phyloP scores from a whole-genome alignment of 2,797 vertebrate species.

The Catharus ustulatus region DNA sequence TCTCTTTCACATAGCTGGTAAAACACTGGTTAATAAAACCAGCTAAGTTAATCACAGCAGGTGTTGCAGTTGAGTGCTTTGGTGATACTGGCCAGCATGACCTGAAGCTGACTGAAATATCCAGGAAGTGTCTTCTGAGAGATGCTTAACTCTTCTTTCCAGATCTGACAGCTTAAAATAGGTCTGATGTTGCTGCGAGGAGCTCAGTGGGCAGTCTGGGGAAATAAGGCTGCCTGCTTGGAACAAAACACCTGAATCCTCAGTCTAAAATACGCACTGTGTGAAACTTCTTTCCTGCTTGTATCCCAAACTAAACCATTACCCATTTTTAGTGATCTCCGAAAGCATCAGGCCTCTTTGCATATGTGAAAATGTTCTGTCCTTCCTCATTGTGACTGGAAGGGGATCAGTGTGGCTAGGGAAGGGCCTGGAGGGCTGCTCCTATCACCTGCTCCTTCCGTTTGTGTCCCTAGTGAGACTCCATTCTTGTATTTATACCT shows the following conservation, averaged over 20 bases:
- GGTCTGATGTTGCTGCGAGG: not conserved
- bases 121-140: not conserved
- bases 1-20: not conserved
- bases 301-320: not conserved
- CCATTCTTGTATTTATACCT: not conserved
- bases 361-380: not conserved
- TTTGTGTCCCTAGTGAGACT: not conserved
- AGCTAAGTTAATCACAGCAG: not conserved
- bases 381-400: not conserved
- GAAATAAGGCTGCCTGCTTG: not conserved
- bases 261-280: not conserved
- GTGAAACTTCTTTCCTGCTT: not conserved
- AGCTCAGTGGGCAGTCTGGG: not conserved
- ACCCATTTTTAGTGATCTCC: not conserved
- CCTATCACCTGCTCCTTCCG: rapidly evolving
- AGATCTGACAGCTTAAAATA: not conserved
- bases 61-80: not conserved
- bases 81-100: not conserved
- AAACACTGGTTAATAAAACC: not conserved
- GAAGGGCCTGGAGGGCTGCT: not conserved
- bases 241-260: not conserved
- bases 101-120: not conserved
- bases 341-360: not conserved
- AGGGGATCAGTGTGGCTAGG: no score
- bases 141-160: not conserved